Conservation (phyloP, 2,113 vertebrate species). For the Proterorhinus semilunaris region DNA sequence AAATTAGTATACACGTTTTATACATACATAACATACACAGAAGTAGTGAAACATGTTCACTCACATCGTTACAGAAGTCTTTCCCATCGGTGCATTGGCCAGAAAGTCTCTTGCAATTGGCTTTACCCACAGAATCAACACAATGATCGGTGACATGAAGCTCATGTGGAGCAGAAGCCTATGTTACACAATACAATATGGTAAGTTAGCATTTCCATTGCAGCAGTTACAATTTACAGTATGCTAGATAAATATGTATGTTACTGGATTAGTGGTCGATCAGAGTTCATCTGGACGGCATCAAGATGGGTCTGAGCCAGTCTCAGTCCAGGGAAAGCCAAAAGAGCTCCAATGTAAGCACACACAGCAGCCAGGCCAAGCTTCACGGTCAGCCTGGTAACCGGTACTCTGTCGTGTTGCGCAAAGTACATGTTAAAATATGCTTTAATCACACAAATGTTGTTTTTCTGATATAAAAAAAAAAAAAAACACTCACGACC, state of each 20-base stretch:
- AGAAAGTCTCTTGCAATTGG: constrained; percentile 91
- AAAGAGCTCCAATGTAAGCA: constrained; percentile 85
- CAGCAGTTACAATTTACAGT: neutral
- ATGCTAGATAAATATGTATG: neutral
- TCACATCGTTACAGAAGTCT: constrained; percentile 81
- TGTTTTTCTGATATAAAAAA: neutral
- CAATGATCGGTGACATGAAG: constrained; percentile 87
- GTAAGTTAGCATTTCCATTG: neutral
- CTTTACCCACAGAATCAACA: constrained; percentile 88
- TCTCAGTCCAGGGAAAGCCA: constrained; percentile 92
- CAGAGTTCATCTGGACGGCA: constrained; percentile 80
- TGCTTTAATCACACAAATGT: neutral
- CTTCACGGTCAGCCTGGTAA: constrained; percentile 84
- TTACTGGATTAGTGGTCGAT: constrained; percentile 84
- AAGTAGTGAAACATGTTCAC: constrained; percentile 28
- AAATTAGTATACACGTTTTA: neutral
- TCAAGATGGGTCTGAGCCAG: constrained; percentile 94
- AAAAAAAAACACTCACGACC: constrained; percentile 82
- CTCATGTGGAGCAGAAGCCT: constrained; percentile 86
- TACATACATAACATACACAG: neutral
- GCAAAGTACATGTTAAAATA: constrained; percentile 5
- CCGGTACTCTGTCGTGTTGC: constrained; percentile 76
- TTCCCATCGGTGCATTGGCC: constrained; percentile 81
- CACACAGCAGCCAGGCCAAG: constrained; percentile 82
- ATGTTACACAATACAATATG: neutral